Base-by-base conservation (phyloP, 2,113 vertebrate species). In the Sigmodon hispidus region DNA sequence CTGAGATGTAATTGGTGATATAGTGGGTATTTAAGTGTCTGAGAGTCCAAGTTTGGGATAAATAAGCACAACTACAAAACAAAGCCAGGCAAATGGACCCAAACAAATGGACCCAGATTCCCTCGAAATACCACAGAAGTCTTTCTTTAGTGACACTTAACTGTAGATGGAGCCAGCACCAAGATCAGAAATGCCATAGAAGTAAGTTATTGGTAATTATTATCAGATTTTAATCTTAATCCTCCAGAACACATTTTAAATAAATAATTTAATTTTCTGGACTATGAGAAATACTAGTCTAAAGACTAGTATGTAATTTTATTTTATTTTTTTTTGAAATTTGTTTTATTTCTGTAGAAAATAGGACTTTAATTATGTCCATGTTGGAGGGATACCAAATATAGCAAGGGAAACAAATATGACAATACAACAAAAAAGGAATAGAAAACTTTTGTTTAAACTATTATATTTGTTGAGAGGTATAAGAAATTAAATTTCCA, bases 251-350 rank as follows among this genome's bases (percentile, higher is more conserved):
- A 31, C 3, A 86, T 76, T 81, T 89, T 84, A 5, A 81, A 87
- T 87, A 65, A 93, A 45, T 93, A 79, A 79, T 24, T 95, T 87
- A 67, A 10, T 48, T 75, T 89, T 95, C 36, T 91, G 43, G 15
- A 73, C 43, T 81, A 76, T n/a, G 52, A 43, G 1, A 75, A 61
- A 69, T 61, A 65, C 43, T 61, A 31, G 10, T 52, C 55, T 76
- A 45, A 80, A 79, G 21, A 55, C 63, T 81, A 61, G 55, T 76
- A 40, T 2, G 36, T 48, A 45, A 34, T 63, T 61, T 61, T 34
- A 65, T 65, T 45, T 45, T 84, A 84, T 84, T 43, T 31, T 36
- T 67, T 67, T 67, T 84, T 84, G n/a, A 59, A 40, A 40, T 40
- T 59, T 7, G 57, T 59, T 61, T 83, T 84, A 63, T 63, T 43